A percentile compares a stretch with the other conserved stretches of the same genome.
Evolutionary conservation across 2,113 vertebrate genomes (phyloP).

Genomic region (Puffinus mauretanicus): DNA sequence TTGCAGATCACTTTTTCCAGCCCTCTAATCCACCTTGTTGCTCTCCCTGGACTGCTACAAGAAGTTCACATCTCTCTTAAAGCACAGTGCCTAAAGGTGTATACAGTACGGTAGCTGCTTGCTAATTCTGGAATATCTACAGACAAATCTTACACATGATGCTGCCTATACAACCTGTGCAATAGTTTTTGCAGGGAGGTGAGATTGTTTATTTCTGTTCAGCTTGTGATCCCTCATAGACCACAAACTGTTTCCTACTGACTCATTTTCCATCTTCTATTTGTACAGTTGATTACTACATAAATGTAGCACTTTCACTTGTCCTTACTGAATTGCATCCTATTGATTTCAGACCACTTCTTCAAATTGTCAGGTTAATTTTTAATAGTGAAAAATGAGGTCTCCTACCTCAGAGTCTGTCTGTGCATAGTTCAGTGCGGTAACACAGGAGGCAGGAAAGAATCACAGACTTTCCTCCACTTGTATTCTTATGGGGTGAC

Average conservation of each 20-base stretch:
- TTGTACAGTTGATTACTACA: conserved; percentile 41
- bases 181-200: not conserved
- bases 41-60: not conserved
- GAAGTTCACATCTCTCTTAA: not conserved
- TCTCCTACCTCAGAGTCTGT: not conserved
- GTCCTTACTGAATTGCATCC: conserved; percentile 26
- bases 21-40: not conserved
- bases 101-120: not conserved
- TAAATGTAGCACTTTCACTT: conserved; percentile 13
- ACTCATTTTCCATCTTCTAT: conserved; percentile 16
- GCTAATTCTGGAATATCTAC: not conserved
- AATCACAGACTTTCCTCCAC: not conserved
- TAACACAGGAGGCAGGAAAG: not conserved
- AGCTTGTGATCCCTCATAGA: not conserved
- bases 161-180: not conserved
- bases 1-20: conserved; percentile 7
- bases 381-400: conserved; percentile 48
- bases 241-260: not conserved
- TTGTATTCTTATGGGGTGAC: not conserved
- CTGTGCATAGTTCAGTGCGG: not conserved
- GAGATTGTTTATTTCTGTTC: not conserved
- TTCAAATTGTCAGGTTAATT: conserved; percentile 16
- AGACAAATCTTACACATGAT: not conserved
- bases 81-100: not conserved
- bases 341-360: conserved; percentile 39